Conservation (phyloP, 2,113 vertebrate genomes). For the Tenrec ecaudatus region DNA sequence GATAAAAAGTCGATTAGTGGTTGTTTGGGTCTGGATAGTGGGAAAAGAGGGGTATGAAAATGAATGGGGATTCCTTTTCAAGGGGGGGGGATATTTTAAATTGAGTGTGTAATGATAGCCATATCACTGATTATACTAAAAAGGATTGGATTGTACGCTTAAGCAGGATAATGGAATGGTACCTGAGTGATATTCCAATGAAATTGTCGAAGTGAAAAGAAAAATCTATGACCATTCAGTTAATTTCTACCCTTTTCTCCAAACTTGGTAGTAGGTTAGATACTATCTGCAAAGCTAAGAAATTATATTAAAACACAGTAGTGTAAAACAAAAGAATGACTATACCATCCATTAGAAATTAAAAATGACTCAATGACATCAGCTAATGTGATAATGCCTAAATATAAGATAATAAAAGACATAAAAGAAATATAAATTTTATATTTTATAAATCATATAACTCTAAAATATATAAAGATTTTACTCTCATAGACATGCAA, state of each 20-base stretch:
- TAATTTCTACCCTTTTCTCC: not conserved
- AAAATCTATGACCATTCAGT: not conserved
- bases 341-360: not conserved
- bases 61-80: not conserved
- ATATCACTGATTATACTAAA: not conserved
- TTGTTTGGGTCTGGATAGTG: not conserved
- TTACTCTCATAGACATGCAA: conserved; percentile 1
- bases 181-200: not conserved
- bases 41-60: not conserved
- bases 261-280: not conserved
- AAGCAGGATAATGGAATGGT: not conserved
- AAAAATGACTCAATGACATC: conserved; percentile 64
- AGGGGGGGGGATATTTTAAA: not conserved
- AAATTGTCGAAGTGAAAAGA: not conserved
- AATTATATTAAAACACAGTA: not conserved
- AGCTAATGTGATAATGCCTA: conserved; percentile 42
- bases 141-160: not conserved
- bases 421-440: conserved; percentile 15
- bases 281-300: not conserved
- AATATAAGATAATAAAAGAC: conserved; percentile 55
- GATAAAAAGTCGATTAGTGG: not conserved
- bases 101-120: not conserved
- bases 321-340: conserved; percentile 8
- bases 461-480: conserved; percentile 48
- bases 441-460: conserved; percentile 46